Base-by-base conservation (phyloP, 2,888 invertebrate genomes). In the Deroplatys truncata region DNA sequence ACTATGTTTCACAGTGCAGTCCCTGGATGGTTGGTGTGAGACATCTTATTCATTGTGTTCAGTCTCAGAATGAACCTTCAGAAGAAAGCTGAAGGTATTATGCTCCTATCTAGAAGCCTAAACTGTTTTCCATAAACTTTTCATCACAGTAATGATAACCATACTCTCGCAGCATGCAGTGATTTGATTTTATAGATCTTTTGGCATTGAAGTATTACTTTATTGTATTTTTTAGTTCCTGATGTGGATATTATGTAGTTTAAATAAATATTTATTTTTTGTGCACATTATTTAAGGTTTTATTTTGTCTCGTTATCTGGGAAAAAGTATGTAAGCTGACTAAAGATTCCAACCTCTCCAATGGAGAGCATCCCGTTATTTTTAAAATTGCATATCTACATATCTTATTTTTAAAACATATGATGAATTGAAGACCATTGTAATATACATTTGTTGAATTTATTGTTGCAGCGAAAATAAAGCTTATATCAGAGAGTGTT, bases 21-120 rank as follows among this genome's bases (percentile, higher is more conserved):
- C 93, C 93, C 1, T 96, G 96, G 96, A 96, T 96, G 94, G 94
- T 95, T 0, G 95, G 95, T 84, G 93, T 96, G 49, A 95, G 96
- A 91, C 95, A 95, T 90, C 93, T 96, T 0, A 95, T 96, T 90
- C 94, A 94, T 91, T 94, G 89, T 29, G 85, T 88, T n/a, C 35
- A 89, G 28, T 84, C 87, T 16, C 25, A 35, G 88, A 49, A 28
- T 43, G n/a, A 15, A 20, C 25, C 88, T 28, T 13, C n/a, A 7
- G 29, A 29, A 25, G 56, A 25, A 72, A 72, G 56, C 56, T 72
- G 56, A 72, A 72, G 20, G 2, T 20, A 20, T 20, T 16, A 56
- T 7, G 25, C 20, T 72, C 16, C 5, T 20, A 20, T 25, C 25
- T 72, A 56, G 2, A 56, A 4, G 56, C 56, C 56, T 20, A 20